phyloP scores from a whole-genome alignment of 2,113 vertebrate species.

The Scatophagus argus region DNA sequence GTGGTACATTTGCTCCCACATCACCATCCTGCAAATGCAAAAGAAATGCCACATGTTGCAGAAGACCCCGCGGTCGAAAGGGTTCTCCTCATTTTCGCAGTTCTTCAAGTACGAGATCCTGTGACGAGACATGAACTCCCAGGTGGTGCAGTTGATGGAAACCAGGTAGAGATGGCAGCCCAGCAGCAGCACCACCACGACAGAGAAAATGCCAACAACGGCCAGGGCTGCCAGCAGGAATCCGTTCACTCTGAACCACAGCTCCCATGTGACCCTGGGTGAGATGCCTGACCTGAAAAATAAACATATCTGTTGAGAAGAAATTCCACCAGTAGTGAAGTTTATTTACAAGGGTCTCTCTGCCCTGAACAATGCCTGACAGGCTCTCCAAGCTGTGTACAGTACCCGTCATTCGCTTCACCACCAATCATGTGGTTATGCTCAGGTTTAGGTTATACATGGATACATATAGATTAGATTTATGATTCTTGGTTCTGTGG shows the following conservation, averaged over 20 bases:
- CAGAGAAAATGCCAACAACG: slow-evolving; percentile 81
- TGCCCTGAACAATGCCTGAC: no score
- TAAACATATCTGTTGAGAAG: not conserved
- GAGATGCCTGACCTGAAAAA: slow-evolving; percentile 89
- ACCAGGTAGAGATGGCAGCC: slow-evolving; percentile 92
- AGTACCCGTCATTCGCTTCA: no score
- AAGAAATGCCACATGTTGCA: slow-evolving; percentile 94
- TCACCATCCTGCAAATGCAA: slow-evolving; percentile 86
- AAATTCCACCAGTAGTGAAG: not conserved
- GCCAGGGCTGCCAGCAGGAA: slow-evolving; percentile 86
- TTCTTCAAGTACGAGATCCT: slow-evolving; percentile 92
- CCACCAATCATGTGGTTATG: no score
- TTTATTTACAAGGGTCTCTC: not conserved
- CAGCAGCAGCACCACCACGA: slow-evolving; percentile 87
- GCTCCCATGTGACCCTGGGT: slow-evolving; percentile 80
- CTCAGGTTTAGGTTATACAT: no score
- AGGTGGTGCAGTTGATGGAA: slow-evolving; percentile 92
- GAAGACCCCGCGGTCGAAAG: slow-evolving; percentile 91
- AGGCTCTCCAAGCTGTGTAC: no score
- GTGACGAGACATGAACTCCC: slow-evolving; percentile 96
- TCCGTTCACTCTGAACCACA: slow-evolving; percentile 85
- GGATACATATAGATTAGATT: no score
- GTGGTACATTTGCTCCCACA: slow-evolving; percentile 90
- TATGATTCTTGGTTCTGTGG: no score
- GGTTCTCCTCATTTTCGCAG: slow-evolving; percentile 85